Conservation (phyloP, 2,888 invertebrate genomes). For the Leptopterna dolabrata region DNA sequence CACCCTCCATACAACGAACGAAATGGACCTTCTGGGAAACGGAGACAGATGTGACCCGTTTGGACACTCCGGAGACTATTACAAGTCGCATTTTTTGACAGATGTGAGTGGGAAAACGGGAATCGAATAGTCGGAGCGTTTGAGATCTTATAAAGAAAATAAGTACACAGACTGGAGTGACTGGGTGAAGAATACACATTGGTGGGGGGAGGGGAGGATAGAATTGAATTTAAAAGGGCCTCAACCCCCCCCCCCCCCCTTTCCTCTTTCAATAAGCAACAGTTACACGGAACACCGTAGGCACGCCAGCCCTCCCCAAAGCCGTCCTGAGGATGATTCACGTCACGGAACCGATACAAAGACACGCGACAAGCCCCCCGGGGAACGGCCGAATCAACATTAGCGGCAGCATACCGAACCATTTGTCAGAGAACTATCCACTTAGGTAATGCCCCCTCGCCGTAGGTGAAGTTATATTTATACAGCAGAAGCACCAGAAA, state of each 20-base stretch:
- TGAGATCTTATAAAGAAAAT: slow-evolving; percentile 25
- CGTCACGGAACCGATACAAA: slow-evolving; percentile 51
- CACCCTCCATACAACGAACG: no score
- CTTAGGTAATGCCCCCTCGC: neutral
- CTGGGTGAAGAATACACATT: neutral
- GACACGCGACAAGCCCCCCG: slow-evolving; percentile 47
- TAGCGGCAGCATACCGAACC: slow-evolving; percentile 8
- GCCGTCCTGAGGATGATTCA: slow-evolving; percentile 43
- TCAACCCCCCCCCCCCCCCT: neutral
- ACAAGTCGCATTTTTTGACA: slow-evolving; percentile 31
- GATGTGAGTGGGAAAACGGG: slow-evolving; percentile 13
- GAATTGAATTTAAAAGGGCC: slow-evolving; percentile 51
- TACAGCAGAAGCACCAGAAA: neutral
- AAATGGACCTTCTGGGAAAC: slow-evolving; percentile 7
- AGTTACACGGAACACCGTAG: slow-evolving; percentile 44
- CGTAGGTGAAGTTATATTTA: neutral
- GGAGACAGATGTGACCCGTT: slow-evolving; percentile 20
- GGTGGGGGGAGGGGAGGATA: neutral
- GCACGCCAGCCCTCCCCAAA: slow-evolving; percentile 48
- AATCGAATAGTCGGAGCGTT: neutral
- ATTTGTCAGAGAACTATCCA: slow-evolving; percentile 49
- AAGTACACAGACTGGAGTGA: neutral
- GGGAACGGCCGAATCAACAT: slow-evolving; percentile 35
- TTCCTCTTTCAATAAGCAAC: slow-evolving; percentile 27
- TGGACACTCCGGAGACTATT: slow-evolving; percentile 1